phyloP scores from a whole-genome alignment of 2,797 vertebrate species.

The Cyclopterus lumpus region DNA sequence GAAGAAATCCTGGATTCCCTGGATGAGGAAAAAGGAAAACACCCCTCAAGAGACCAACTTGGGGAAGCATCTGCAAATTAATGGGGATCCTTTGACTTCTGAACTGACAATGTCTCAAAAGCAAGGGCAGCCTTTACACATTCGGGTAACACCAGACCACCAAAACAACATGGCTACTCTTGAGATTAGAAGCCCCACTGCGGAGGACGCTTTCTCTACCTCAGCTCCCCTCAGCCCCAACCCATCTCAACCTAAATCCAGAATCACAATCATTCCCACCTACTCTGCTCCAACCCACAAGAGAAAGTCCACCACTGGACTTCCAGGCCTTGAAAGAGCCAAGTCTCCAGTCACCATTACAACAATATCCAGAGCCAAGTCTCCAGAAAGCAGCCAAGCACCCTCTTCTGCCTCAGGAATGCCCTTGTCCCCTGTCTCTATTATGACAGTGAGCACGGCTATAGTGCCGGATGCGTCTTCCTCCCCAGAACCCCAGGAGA shows the following conservation, averaged over 20 bases:
- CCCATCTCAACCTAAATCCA: constrained; percentile 90
- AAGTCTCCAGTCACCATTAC: constrained; percentile 96
- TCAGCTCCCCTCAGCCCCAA: constrained; percentile 90
- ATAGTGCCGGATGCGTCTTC: constrained; percentile 83
- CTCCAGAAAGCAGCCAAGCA: constrained; percentile 83
- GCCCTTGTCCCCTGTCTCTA: constrained; percentile 90
- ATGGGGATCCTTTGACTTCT: constrained; percentile 74
- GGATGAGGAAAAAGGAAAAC: constrained; percentile 94
- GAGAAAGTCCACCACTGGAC: constrained; percentile 81
- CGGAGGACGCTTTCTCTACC: constrained; percentile 91
- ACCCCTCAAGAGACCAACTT: constrained; percentile 71
- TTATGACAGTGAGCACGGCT: constrained; percentile 91
- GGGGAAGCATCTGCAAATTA: constrained; percentile 85
- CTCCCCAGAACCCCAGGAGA: constrained; percentile 90
- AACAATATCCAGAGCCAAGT: constrained; percentile 92
- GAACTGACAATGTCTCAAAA: constrained; percentile 91
- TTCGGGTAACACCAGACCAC: constrained; percentile 94
- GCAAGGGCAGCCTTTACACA: constrained; percentile 95
- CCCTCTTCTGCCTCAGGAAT: constrained; percentile 80
- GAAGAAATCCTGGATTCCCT: constrained; percentile 98
- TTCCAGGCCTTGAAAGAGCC: constrained; percentile 86
- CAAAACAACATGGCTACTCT: constrained; percentile 92
- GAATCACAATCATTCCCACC: constrained; percentile 95
- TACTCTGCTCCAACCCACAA: constrained; percentile 84
- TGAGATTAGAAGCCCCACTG: constrained; percentile 90